Evolutionary conservation across 2,797 vertebrate genomes (phyloP).

Genomic region (Pseudochirops cupreus): DNA sequence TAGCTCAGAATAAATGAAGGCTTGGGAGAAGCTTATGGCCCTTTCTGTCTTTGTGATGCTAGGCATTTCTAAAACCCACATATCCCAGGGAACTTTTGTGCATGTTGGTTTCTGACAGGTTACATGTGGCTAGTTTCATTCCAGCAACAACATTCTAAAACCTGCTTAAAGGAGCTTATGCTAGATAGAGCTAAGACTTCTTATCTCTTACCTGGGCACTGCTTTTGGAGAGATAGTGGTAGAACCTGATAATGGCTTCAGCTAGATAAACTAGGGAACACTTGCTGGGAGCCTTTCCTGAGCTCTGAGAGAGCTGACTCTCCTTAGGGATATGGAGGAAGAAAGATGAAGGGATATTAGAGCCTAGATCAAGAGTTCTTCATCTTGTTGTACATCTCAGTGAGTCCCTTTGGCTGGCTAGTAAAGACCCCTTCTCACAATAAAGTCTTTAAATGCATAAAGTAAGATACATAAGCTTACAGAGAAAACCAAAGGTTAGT

Average conservation of each 20-base stretch:
- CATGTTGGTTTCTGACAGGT: not conserved
- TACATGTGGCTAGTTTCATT: conserved; percentile 10
- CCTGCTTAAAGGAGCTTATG: not conserved
- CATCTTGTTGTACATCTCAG: not conserved
- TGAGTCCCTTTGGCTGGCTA: not conserved
- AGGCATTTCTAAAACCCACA: conserved; percentile 27
- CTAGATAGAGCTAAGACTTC: not conserved
- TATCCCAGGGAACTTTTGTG: not conserved
- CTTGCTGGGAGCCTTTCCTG: conserved; percentile 12
- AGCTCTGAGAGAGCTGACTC: conserved; percentile 24
- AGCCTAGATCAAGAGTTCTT: not conserved
- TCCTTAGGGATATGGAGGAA: not conserved
- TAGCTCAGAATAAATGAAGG: conserved; percentile 55
- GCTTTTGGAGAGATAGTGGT: conserved; percentile 33
- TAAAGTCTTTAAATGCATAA: not conserved
- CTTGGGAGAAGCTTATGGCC: not conserved
- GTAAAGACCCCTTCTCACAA: not conserved
- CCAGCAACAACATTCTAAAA: not conserved
- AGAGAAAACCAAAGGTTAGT: not conserved
- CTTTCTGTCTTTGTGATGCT: conserved; percentile 37
- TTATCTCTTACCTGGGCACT: conserved; percentile 29
- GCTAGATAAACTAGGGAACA: not conserved
- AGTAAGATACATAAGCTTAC: not conserved
- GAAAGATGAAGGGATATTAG: not conserved
- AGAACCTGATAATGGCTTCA: conserved; percentile 21